Base-by-base conservation (phyloP, 2,113 vertebrate genomes). In the Mugil cephalus region DNA sequence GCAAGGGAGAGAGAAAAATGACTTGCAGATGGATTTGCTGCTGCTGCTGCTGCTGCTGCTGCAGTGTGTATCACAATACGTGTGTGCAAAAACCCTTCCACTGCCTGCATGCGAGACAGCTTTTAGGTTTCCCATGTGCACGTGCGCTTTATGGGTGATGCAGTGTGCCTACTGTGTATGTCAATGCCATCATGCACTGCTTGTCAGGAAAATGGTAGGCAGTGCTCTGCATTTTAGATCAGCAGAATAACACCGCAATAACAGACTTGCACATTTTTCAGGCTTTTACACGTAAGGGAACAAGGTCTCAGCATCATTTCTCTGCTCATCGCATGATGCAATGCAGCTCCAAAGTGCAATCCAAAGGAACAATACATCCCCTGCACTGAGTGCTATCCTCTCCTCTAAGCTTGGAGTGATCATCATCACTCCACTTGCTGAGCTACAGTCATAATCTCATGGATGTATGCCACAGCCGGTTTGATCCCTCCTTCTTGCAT, bases 281-380 rank as follows among this genome's bases (percentile, higher is more conserved):
- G 15, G 46, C 52, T 70, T 63, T 60, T 45, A 19, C 9, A 70
- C 40, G 21, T 10, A 52, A 45, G 60, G 48, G 42, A 54, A 51
- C 6, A 50, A 67, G 24, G 18, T 0, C 58, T 74, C 42, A 48
- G 48, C 35, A 39, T 50, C 42, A 77, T 38, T 76, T 51, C 10
- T 68, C 54, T 24, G 53, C 55, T 59, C 35, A 36, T 50, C 79
- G 69, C 69, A 89, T 87, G 77, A 85, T 87, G 79, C 77, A 89
- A 85, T 51, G 76, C 54, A 86, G 79, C 51, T 84, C 74, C 76
- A 73, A 88, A 80, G 65, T 79, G 89, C 76, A 81, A 78, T 73
- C 56, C 51, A 70, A 77, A 48, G 71, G 65, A 89, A 83, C 83
- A 85, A 87, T 77, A 74, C 77, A 42, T 66, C 65, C 69, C 62